These are phyloP conservation scores for Melieria picta DNA, from an alignment of 2,888 invertebrate species.

Conservation along the genomic window DNA sequence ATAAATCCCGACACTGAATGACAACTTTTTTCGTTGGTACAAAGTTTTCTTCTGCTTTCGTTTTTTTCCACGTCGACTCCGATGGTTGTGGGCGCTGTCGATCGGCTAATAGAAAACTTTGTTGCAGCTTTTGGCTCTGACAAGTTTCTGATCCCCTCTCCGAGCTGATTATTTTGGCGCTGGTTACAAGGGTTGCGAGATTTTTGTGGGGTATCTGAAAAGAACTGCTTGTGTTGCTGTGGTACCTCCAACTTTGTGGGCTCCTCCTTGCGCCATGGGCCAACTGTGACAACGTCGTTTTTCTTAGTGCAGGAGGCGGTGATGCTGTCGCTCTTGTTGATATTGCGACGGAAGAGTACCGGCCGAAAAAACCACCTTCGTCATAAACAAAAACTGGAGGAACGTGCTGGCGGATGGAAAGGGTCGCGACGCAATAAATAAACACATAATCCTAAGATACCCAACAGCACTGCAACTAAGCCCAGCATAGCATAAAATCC, in stretches of 20 bases:
- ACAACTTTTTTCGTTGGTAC: conserved; percentile 26
- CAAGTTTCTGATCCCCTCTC: not conserved
- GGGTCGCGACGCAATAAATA: conserved; percentile 61
- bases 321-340: conserved; percentile 39
- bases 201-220: conserved; percentile 17
- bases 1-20: conserved; percentile 49
- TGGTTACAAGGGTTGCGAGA: conserved; percentile 24
- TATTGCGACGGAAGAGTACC: conserved; percentile 53
- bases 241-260: conserved; percentile 40
- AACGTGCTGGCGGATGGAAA: conserved; percentile 36
- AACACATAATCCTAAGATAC: conserved; percentile 61
- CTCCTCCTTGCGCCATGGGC: conserved; percentile 24
- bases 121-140: conserved; percentile 29
- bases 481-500: conserved; percentile 65
- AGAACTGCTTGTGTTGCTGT: conserved; percentile 27
- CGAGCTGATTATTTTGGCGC: conserved; percentile 18
- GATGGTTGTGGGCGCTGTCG: conserved; percentile 8
- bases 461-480: conserved; percentile 59
- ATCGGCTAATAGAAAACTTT: conserved; percentile 16
- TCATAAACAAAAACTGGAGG: conserved; percentile 58
- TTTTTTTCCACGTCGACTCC: conserved; percentile 14
- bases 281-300: not conserved
- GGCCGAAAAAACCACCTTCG: conserved; percentile 64
- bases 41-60: conserved; percentile 31
- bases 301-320: conserved; percentile 32